Evolutionary conservation across 2,888 invertebrate genomes (phyloP), one percentile per base, ranked within the genome.

Genomic region (Limulus polyphemus): DNA sequence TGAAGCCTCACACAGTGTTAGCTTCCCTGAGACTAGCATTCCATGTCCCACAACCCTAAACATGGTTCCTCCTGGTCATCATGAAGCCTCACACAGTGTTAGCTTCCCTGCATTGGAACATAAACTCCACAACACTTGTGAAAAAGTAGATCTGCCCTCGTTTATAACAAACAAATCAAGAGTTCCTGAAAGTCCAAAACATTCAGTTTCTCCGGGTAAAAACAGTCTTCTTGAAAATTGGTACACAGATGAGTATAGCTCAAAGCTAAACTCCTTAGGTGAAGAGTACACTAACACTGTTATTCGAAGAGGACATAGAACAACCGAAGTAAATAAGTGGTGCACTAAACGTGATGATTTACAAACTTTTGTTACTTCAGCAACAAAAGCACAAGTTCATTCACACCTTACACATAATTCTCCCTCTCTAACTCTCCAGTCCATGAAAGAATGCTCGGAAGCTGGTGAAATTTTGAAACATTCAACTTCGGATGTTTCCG

Each of bases 1-100:
- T 5, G 52, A 52, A 11, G 16, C 13, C 17, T 14, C 52, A 16
- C 52, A 52, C 17, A 52, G 17, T 17, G 14, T 52, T 52, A 17
- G 10, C 11, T 10, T 17, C 14, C 14, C 52, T 11, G 7, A 17
- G 1, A 13, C 17, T 52, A 16, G 16, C 17, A 16, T 16, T 14
- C 46, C 57, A 12, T 48, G 54, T 14, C 57, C 57, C 47, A 57
- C 47, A 16, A 46, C 57, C 13, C 48, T 57, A 47, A 57, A 57
- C 16, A 57, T 57, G 47, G 48, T 57, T 57, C 47, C 57, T 47
- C 47, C 46, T 48, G 48, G 46, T 57, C 46, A 47, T 47, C 11
- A 48, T 46, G 57, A 57, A n/a, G n/a, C 57, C 16, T 46, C 57
- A 12, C 46, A 48, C 48, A 57, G 48, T 47, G 16, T 56, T 56